Evolutionary conservation across 1,140 invertebrate species (phyloP), one percentile per base, ranked within the genome.

Genomic region (Drosophila erecta): DNA sequence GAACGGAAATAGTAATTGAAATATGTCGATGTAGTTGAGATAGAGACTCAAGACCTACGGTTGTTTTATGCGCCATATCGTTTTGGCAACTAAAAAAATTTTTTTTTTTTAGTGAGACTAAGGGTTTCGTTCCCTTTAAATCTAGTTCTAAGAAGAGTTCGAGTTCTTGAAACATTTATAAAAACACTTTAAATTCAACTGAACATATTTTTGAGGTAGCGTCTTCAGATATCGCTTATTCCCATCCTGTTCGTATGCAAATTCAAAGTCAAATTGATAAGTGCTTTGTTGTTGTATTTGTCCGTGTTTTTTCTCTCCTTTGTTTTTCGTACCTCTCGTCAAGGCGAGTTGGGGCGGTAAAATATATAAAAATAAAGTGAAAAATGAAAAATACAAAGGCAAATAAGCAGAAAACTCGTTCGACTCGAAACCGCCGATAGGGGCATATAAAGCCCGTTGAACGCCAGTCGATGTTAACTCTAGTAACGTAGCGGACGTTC

Each of bases 1-100:
- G 60, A 86, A 50, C 81, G 81, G 81, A 85, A 85, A 86, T 59
- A 67, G 66, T 87, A 87, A 87, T 85, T 85, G 53, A 81, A 70
- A 81, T 20, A 75, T 74, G 54, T 74, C 56, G 53, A 81, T 58
- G 73, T 62, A 61, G 44, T 56, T 55, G 15, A 57, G 71, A 35
- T 51, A 56, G 12, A 38, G 49, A 49, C 51, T 43, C 17, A 17
- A 72, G 44, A 33, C 49, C 43, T 15, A 22, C 8, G 20, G 38
- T 47, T 59, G 2, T 27, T 0, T 2, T 2, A 49, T 62, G 22
- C 56, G 24, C n/a, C 38, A 15, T 5, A 22, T 1, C 1, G 0
- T 10, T 14, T 1, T 7, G 50, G 3, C 20, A 60, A 20, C 7
- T 38, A 49, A 15, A 4, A 5, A n/a, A n/a, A 40, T 12, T 17